phyloP scores from a whole-genome alignment of 2,113 vertebrate species.

The Perognathus longimembris region DNA sequence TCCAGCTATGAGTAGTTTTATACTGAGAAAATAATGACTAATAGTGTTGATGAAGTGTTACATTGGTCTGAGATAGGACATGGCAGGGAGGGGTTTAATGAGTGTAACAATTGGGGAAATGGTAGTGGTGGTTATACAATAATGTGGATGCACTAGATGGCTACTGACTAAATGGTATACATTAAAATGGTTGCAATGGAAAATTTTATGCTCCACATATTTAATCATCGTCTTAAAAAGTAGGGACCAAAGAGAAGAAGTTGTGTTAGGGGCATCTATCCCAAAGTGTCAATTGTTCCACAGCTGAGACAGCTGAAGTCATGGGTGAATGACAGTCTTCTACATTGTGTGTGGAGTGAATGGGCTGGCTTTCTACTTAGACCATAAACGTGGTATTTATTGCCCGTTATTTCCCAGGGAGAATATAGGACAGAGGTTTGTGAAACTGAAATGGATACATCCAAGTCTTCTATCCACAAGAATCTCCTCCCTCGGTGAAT shows the following conservation, averaged over 20 bases:
- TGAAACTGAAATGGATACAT: not conserved
- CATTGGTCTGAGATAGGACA: not conserved
- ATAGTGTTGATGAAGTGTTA: not conserved
- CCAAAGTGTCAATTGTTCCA: not conserved
- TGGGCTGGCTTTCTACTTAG: slow-evolving; percentile 24
- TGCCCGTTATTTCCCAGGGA: not conserved
- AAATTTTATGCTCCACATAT: not conserved
- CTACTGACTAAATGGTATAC: not conserved
- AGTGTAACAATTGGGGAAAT: not conserved
- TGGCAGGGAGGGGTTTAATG: not conserved
- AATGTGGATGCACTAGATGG: too few relatives aligned
- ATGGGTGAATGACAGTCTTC: not conserved
- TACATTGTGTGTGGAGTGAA: not conserved
- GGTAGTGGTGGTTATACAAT: too few relatives aligned
- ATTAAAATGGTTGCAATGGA: not conserved
- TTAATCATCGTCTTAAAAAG: not conserved
- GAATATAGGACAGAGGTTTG: not conserved
- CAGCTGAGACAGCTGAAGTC: not conserved
- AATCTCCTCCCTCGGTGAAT: slow-evolving; percentile 33
- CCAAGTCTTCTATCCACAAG: not conserved
- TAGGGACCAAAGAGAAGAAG: not conserved
- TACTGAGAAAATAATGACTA: not conserved
- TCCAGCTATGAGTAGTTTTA: not conserved
- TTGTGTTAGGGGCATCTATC: not conserved
- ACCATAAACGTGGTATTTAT: not conserved